Conservation (phyloP, 2,888 invertebrate species). For the Noctua janthina region DNA sequence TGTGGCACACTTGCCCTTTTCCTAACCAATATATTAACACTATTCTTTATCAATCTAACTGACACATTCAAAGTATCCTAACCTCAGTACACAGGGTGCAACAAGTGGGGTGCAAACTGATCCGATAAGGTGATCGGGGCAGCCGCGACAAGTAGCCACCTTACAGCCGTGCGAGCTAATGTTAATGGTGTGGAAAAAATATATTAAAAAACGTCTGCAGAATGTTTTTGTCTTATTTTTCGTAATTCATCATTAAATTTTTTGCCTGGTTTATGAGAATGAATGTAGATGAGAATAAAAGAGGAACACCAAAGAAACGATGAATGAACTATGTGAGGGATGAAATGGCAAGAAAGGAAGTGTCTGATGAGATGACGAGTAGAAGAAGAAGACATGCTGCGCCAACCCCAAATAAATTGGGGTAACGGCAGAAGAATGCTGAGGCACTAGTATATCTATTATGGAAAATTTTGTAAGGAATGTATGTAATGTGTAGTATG, state of each 20-base stretch:
- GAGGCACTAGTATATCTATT: background rate
- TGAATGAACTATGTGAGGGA: no score
- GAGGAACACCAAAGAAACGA: no score
- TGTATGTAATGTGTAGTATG: background rate
- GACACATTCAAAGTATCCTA: conserved; percentile 12
- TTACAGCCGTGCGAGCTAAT: conserved; percentile 24
- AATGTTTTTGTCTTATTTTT: background rate
- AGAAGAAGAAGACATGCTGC: no score
- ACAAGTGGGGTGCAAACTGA: conserved; percentile 69
- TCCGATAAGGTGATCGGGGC: conserved; percentile 66
- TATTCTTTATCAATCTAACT: conserved; percentile 24
- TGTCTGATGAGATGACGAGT: no score
- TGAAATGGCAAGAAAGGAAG: no score
- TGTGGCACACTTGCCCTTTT: no score
- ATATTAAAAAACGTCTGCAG: background rate
- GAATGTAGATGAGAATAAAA: no score
- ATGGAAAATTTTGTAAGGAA: background rate
- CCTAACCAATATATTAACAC: background rate
- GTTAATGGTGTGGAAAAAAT: conserved; percentile 15
- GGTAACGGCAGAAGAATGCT: no score
- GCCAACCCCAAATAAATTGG: no score
- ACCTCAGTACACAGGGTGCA: conserved; percentile 57
- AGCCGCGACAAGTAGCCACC: conserved; percentile 57
- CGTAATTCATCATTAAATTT: background rate
- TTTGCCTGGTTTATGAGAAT: no score